Percentiles rank a stretch among this genome's conserved stretches.
phyloP scores from a whole-genome alignment of 2,797 vertebrate species.

The Phataginus tricuspis region DNA sequence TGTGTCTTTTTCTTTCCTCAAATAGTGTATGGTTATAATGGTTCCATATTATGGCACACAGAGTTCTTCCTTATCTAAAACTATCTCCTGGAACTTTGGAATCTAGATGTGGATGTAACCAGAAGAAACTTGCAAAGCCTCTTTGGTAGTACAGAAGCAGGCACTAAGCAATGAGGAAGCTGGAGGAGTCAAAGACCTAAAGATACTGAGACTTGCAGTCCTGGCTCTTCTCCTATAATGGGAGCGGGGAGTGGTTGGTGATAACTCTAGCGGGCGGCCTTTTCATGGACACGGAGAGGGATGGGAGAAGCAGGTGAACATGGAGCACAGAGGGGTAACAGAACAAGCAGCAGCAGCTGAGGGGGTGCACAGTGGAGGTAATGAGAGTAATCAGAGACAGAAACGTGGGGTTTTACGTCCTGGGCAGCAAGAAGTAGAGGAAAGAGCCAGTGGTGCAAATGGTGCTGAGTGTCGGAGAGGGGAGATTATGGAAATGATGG shows the following conservation, averaged over 20 bases:
- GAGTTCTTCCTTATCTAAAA: background rate
- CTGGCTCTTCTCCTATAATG: accelerated
- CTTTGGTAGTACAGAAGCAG: background rate
- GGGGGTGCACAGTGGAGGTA: too few relatives aligned
- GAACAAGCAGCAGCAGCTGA: background rate
- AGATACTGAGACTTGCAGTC: background rate
- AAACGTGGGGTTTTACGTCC: background rate
- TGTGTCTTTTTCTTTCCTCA: background rate
- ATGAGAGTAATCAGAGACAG: background rate
- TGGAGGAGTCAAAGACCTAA: background rate
- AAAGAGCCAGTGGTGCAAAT: background rate
- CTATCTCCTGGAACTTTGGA: background rate
- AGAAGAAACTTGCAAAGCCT: background rate
- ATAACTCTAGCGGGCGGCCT: background rate
- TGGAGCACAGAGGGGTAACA: background rate
- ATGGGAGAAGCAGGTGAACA: background rate
- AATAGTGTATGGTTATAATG: background rate
- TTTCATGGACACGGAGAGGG: background rate
- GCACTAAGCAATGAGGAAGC: accelerated
- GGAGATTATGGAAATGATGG: background rate
- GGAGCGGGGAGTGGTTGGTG: too few relatives aligned
- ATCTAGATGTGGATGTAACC: background rate
- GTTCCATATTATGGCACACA: background rate
- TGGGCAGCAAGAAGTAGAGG: too few relatives aligned
- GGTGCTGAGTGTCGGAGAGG: accelerated